A percentile compares a stretch with the other conserved stretches of the same genome.
Conservation (phyloP, 2,113 vertebrate genomes). For the Larimichthys polyactis region DNA sequence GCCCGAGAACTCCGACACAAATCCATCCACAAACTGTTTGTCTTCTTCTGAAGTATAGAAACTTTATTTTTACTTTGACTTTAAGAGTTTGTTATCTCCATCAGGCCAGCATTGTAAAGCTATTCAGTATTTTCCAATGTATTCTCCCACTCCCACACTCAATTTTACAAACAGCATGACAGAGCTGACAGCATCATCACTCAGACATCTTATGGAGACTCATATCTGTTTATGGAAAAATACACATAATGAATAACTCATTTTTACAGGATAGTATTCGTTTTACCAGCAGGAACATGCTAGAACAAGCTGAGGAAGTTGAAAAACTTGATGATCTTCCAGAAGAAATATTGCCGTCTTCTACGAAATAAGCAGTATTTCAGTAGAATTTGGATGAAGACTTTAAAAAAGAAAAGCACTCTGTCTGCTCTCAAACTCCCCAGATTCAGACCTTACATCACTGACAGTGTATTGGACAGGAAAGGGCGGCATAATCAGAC, state of each 20-base stretch:
- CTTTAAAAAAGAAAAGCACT: background rate
- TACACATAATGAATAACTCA: background rate
- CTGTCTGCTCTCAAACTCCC: background rate
- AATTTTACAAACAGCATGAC: background rate
- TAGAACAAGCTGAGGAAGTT: background rate
- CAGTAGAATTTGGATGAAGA: background rate
- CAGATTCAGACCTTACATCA: conserved; percentile 7
- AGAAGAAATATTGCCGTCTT: background rate
- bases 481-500: background rate
- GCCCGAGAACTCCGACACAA: background rate
- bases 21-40: background rate
- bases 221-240: background rate
- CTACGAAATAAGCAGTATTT: background rate
- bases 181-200: conserved; percentile 8
- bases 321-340: background rate
- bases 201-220: background rate
- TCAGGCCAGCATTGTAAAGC: background rate
- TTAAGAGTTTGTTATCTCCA: background rate
- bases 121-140: background rate
- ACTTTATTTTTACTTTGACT: background rate
- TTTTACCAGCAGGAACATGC: background rate
- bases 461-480: background rate
- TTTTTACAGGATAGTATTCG: background rate
- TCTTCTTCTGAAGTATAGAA: background rate
- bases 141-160: background rate